These are phyloP conservation scores for Okapia johnstoni DNA, from an alignment of 2,113 vertebrate species.

Conservation along the genomic window DNA sequence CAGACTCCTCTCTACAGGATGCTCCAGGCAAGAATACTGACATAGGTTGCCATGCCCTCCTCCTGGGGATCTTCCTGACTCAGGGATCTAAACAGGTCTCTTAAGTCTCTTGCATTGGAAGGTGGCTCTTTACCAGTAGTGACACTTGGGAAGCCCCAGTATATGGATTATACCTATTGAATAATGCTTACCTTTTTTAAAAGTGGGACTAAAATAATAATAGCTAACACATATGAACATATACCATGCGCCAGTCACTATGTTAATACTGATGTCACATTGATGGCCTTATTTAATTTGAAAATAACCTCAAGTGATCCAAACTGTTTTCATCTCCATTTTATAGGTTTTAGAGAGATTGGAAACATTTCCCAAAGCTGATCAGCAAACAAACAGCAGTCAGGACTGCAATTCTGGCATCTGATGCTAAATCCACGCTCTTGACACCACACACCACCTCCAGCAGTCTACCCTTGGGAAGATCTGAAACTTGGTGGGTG, in stretches of 20 bases:
- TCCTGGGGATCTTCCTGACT: background rate
- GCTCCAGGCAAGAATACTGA: background rate
- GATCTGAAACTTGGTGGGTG: background rate
- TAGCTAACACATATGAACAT: background rate
- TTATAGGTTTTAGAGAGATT: background rate
- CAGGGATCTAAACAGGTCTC: background rate
- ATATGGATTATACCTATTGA: background rate
- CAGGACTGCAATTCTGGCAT: background rate
- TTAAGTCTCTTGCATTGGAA: background rate
- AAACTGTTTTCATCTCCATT: background rate
- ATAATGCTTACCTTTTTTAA: background rate
- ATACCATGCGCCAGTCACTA: background rate
- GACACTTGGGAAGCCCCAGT: background rate
- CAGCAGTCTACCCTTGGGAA: background rate
- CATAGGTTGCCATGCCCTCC: background rate
- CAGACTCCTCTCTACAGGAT: background rate
- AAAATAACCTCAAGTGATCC: background rate
- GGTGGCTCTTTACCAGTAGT: background rate
- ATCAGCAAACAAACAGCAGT: background rate
- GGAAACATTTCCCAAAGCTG: background rate
- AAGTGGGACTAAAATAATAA: background rate
- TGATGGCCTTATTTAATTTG: background rate
- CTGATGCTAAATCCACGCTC: background rate
- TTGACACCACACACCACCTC: accelerated
- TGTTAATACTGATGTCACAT: background rate